Evolutionary conservation across 2,888 invertebrate species (phyloP).

Genomic region (Drosophila koepferae): DNA sequence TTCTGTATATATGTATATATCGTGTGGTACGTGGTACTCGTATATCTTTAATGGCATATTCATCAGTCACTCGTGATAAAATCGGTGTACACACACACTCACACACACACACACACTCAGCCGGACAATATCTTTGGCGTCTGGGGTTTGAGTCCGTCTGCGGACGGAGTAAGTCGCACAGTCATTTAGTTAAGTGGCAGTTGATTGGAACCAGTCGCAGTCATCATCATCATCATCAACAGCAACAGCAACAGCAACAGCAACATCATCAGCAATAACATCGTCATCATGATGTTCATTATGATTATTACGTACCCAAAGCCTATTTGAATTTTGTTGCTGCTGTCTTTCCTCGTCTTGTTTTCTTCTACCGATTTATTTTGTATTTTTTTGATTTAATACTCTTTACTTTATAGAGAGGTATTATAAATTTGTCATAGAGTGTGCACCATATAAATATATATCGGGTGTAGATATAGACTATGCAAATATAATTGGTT

Average conservation of each 20-base stretch:
- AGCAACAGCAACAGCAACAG: background rate
- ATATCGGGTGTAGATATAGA: background rate
- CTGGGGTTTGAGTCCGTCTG: slow-evolving; percentile 35
- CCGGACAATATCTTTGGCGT: slow-evolving; percentile 23
- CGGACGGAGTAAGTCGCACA: slow-evolving; percentile 66
- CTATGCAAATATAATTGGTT: background rate
- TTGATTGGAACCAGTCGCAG: slow-evolving; percentile 78
- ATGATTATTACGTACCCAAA: slow-evolving; percentile 37
- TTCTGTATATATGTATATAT: slow-evolving; percentile 4
- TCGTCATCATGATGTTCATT: slow-evolving; percentile 18
- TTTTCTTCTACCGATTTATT: slow-evolving; percentile 54
- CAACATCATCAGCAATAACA: slow-evolving; percentile 3
- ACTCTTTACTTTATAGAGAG: background rate
- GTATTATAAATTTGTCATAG: no score
- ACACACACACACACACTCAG: slow-evolving; percentile 16
- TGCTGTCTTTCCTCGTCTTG: slow-evolving; percentile 11
- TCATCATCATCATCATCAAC: slow-evolving; percentile 36
- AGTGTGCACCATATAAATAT: background rate
- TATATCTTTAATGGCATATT: slow-evolving; percentile 82
- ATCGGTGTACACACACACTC: slow-evolving; percentile 61
- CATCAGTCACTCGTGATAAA: slow-evolving; percentile 83
- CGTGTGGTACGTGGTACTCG: slow-evolving; percentile 58
- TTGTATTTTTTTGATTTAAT: slow-evolving; percentile 21
- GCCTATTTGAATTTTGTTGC: slow-evolving; percentile 54
- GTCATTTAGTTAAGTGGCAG: slow-evolving; percentile 81